phyloP scores from a whole-genome alignment of 2,797 vertebrate genomes.

The Myotis planiceps region DNA sequence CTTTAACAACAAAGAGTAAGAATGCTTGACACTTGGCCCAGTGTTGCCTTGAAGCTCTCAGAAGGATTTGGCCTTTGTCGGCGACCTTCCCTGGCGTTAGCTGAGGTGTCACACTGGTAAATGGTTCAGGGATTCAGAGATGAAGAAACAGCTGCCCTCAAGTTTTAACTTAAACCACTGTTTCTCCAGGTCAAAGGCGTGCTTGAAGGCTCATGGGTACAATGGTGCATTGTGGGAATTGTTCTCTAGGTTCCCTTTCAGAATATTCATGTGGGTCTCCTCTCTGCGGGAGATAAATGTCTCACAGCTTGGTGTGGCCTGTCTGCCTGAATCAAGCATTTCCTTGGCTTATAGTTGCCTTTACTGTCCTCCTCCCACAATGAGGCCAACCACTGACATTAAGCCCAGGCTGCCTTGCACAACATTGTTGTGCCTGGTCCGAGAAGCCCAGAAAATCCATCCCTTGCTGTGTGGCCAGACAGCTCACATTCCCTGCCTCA shows the following conservation, averaged over 20 bases:
- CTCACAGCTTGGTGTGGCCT: not conserved
- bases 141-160: not conserved
- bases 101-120: conserved; percentile 34
- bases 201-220: not conserved
- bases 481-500: not conserved
- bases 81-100: not conserved
- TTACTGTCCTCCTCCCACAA: not conserved
- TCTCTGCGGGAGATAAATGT: not conserved
- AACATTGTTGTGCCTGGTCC: not conserved
- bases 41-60: not conserved
- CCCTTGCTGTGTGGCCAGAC: not conserved
- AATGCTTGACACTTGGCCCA: not conserved
- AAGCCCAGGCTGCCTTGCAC: not conserved
- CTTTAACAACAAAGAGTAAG: conserved; percentile 40
- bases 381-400: not conserved
- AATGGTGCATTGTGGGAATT: accelerated
- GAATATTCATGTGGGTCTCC: too few species aligned
- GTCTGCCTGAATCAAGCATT: not conserved
- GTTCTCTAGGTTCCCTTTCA: not conserved
- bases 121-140: not conserved
- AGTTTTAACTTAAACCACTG: not conserved
- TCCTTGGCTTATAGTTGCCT: not conserved
- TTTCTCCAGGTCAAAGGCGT: not conserved
- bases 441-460: accelerated
- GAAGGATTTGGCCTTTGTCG: conserved; percentile 30